These are phyloP conservation scores for Spodoptera picta DNA, from an alignment of 2,888 invertebrate species.

Conservation along the genomic window DNA sequence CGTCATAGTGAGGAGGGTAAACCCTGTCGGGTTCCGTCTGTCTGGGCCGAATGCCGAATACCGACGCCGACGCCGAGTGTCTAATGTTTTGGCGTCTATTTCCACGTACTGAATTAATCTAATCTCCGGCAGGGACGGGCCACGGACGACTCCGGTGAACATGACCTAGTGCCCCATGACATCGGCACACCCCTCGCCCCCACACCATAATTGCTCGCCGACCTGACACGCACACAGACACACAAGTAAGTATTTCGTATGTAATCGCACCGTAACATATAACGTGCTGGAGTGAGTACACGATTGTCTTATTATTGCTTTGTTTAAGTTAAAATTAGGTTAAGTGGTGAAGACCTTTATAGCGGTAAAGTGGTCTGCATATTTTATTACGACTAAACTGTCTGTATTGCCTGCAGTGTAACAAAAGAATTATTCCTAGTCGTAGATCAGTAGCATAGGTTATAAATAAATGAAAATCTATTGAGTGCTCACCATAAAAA, in stretches of 20 bases:
- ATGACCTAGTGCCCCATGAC: constrained; percentile 87
- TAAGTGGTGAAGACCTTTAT: constrained; percentile 5
- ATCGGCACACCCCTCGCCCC: constrained; percentile 77
- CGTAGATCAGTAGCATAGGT: too few relatives aligned
- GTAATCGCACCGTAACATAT: constrained; percentile 27
- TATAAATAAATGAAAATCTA: too few relatives aligned
- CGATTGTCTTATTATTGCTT: constrained; percentile 22
- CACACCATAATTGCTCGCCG: constrained; percentile 71
- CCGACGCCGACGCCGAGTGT: constrained; percentile 28
- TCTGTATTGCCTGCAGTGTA: too few relatives aligned
- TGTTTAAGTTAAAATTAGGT: constrained; percentile 17
- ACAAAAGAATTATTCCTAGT: too few relatives aligned
- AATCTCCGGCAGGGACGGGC: constrained; percentile 71
- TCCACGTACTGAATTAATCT: constrained; percentile 48
- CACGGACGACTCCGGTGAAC: constrained; percentile 71
- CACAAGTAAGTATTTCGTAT: constrained; percentile 69
- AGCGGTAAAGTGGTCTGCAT: not conserved
- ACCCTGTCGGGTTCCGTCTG: constrained; percentile 1
- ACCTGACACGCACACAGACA: constrained; percentile 76
- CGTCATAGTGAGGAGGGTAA: constrained; percentile 27
- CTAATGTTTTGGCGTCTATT: constrained; percentile 10
- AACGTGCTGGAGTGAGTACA: constrained; percentile 13
- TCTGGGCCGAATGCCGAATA: constrained; percentile 10
- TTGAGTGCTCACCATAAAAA: too few relatives aligned
- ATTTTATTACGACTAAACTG: constrained; percentile 7